phyloP scores from a whole-genome alignment of 1,140 invertebrate species.

The Drosophila miranda region DNA sequence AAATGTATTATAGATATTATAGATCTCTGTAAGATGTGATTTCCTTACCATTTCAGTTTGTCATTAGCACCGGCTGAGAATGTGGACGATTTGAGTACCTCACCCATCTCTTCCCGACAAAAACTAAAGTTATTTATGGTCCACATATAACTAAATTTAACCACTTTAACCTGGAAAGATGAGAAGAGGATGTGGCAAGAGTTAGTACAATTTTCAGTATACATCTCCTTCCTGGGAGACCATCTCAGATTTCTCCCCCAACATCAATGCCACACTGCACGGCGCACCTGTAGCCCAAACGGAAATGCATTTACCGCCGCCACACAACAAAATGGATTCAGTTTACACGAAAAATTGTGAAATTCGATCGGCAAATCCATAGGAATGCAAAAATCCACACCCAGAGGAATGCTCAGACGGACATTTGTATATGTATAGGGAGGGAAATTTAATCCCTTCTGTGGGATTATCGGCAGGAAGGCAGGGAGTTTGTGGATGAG shows the following conservation, averaged over 20 bases:
- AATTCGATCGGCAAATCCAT: constrained; percentile 70
- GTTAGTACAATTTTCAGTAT: too few relatives aligned
- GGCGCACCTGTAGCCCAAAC: constrained; percentile 43
- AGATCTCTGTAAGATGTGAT: background rate
- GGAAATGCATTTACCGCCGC: constrained; percentile 65
- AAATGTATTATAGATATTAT: background rate
- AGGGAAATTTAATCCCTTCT: constrained; percentile 57
- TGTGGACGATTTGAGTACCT: constrained; percentile 99
- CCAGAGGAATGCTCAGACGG: constrained; percentile 7
- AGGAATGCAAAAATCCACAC: constrained; percentile 62
- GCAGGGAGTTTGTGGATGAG: background rate
- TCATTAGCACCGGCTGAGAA: constrained; percentile 99
- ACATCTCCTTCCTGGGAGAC: background rate
- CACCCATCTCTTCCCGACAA: constrained; percentile 99
- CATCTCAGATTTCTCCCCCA: constrained; percentile 12
- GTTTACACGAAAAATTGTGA: constrained; percentile 45
- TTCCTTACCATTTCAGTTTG: constrained; percentile 97
- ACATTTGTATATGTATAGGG: constrained; percentile 17
- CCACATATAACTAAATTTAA: constrained; percentile 99
- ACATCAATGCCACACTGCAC: constrained; percentile 3
- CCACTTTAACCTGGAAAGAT: constrained; percentile 96
- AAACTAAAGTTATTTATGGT: constrained; percentile 99
- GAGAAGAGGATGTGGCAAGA: constrained; percentile 23
- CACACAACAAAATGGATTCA: constrained; percentile 56
- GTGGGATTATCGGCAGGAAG: background rate